Base-by-base conservation (phyloP, 1,140 invertebrate genomes). In the Helicoverpa armigera region DNA sequence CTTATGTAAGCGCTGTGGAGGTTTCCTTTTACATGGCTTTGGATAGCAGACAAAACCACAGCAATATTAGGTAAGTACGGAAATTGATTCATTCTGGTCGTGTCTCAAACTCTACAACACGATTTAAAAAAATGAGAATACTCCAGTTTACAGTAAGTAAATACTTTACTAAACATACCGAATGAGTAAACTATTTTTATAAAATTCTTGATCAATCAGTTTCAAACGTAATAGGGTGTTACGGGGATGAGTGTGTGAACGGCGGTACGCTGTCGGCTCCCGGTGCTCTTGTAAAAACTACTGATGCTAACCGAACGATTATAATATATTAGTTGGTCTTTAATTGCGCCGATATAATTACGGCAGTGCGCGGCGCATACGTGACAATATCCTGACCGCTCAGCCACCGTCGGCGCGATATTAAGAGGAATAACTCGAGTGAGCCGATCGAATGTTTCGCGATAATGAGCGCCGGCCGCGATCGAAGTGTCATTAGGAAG, bases 401-500 rank as follows among this genome's bases (percentile, higher is more conserved):
- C 88, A 85, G 89, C 88, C 90, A 87, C 89, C 88, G 90, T 90
- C 85, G 91, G 87, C 83, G 87, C 85, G 87, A 94, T 94, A 94
- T 94, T 91, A 93, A 94, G 92, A 92, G 93, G 90, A 92, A 94
- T 94, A 94, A 92, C 92, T 93, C 86, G 86, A 86, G 83, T 86
- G 88, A 90, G 89, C 89, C 90, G 93, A 94, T 94, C 92, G 92
- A 92, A 91, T 93, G 89, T 92, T 89, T 91, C 84, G 84, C 89
- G 92, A 93, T 94, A 94, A 94, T 94, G 93, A 92, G 90, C 88
- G 89, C 83, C 88, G 88, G 88, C 82, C 87, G 88, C 87, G 90
- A 91, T 92, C 91, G 91, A 91, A 92, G 93, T 92, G 92, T 93
- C 91, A 93, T 94, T 94, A 94, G 93, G 93, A 94, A 94, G 92